Base-by-base conservation (phyloP, 2,797 vertebrate genomes). In the Lepus townsendii region DNA sequence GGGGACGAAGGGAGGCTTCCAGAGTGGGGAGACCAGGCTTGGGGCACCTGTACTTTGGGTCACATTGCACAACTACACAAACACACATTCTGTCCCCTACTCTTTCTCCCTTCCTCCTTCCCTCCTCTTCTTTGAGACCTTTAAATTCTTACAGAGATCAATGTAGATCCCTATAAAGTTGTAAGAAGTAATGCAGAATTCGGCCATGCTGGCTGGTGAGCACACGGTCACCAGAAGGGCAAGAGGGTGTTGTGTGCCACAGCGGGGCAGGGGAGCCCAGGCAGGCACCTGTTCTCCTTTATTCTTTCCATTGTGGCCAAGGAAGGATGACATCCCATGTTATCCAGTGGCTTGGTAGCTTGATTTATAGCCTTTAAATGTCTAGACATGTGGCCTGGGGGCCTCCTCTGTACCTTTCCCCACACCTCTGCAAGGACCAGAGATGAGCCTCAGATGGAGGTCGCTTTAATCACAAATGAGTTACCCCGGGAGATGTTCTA, bases 331-430 rank as follows among this genome's bases (percentile, higher is more conserved):
- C 30, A 38, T 5, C 27, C 57, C 22, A 7, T 27, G 11, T 50
- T 52, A 71, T 71, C 94, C 62, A 88, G 68, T 16, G 38, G 63
- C 75, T 84, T 85, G 35, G 78, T 65, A 66, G 22, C 22, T 90
- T 72, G 27, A 85, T 24, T 83, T 72, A 76, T 14, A 60, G 47
- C 42, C 72, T 38, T 62, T 12, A 73, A 68, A 66, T 86, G 68
- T 71, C 71, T 65, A 82, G 65, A 71, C 63, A 54, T 26, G 10
- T 1, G 20, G 52, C 5, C 17, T 76, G 10, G 1, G 8, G 77
- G 17, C 35, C 57, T 84, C 54, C 32, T 50, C n/a, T 63, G 35
- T 50, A 54, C 19, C 50, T 62, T 30, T 86, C 32, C 52, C 72
- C 30, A 24, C 1, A 50, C 22, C 32, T 20, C 73, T 32, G 7